Evolutionary conservation across 2,888 invertebrate species (phyloP).

Genomic region (Scaptomyza reducta): DNA sequence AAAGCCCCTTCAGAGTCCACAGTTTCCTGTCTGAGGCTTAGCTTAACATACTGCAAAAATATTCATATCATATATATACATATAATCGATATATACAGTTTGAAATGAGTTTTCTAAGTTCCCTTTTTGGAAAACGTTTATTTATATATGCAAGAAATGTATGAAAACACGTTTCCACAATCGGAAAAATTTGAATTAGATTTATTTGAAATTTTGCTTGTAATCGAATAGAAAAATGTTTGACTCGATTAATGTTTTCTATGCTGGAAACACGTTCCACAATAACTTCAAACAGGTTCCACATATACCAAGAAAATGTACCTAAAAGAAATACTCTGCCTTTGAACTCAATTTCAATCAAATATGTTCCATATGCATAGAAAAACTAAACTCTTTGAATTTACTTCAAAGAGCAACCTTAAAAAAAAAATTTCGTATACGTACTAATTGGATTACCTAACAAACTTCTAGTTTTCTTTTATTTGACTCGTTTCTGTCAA

Average conservation of each 20-base stretch:
- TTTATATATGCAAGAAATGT: too few relatives aligned
- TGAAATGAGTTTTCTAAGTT: not conserved
- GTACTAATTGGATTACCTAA: not conserved
- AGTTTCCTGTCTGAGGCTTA: conserved; percentile 22
- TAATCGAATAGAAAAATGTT: too few relatives aligned
- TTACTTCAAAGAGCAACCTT: not conserved
- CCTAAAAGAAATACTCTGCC: too few relatives aligned
- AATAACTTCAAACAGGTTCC: not conserved
- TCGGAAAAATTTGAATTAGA: not conserved
- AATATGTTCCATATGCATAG: not conserved
- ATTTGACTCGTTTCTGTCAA: not conserved
- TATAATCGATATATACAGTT: conserved; percentile 32
- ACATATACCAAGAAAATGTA: not conserved
- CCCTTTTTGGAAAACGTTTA: too few relatives aligned
- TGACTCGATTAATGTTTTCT: too few relatives aligned
- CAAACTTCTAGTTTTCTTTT: not conserved
- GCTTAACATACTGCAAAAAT: conserved; percentile 5
- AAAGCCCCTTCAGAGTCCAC: conserved; percentile 33
- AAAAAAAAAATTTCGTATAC: not conserved
- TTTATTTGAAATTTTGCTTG: not conserved
- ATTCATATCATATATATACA: not conserved
- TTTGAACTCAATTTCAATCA: not conserved
- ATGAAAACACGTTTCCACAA: not conserved
- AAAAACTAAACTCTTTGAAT: not conserved
- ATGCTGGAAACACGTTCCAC: conserved; percentile 1